Evolutionary conservation across 2,797 vertebrate species (phyloP), one percentile per base, ranked within the genome.

Genomic region (Harpagifer antarcticus): DNA sequence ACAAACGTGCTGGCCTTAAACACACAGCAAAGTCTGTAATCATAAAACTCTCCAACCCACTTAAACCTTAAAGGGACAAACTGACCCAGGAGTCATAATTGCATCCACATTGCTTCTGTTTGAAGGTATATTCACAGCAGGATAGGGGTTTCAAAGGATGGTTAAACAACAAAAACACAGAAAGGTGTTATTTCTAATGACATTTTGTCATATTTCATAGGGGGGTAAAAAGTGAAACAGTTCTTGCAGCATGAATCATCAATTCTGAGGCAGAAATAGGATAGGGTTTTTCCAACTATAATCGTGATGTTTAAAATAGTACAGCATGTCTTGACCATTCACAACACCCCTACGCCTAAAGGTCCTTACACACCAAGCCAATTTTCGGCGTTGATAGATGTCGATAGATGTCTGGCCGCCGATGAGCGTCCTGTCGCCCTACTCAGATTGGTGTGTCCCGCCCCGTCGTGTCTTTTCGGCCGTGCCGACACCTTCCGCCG

Each of bases 11-110:
- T 78, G 87, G 89, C 86, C 90, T 92, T 89, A 93, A 92, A 94
- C 86, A 91, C 88, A 93, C 89, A 90, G 87, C 74, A 67, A 57
- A 79, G 88, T 90, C 91, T 93, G 83, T 94, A 93, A 94, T 94
- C 90, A 93, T 88, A 76, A 78, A 92, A 86, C 66, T 75, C 86
- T 85, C 79, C 81, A 88, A 72, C 90, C 92, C 90, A 91, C 90
- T 92, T 90, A 82, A 92, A 92, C 87, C 87, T 88, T 91, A 87
- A 88, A 92, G 90, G 92, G 80, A 88, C 90, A 90, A 91, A 93
- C 89, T 91, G 90, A 88, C 86, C 88, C 20, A 68, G 67, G 71
- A 88, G 80, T 86, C 78, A 77, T 91, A 93, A 94, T 90, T 92
- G 89, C 88, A 92, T 92, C 91, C 89, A 90, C 84, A 92, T 93